A percentile compares a stretch with the other conserved stretches of the same genome.
Evolutionary conservation across 2,797 vertebrate species (phyloP).

Genomic region (Tenualosa ilisha): DNA sequence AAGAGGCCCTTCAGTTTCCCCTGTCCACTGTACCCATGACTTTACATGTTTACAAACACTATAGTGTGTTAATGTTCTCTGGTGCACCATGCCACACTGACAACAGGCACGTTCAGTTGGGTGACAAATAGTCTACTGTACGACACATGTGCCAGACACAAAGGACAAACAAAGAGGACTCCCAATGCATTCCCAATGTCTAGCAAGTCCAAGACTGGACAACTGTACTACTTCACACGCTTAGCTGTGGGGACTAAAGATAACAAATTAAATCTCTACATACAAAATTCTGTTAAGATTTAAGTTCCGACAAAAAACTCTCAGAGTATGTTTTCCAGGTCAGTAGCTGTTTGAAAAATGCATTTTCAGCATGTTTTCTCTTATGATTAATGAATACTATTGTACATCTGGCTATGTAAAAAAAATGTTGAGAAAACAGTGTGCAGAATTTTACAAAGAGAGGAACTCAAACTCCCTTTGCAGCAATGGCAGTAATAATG

Average conservation of each 20-base stretch:
- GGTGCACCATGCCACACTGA: conserved; percentile 28
- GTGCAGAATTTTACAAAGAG: neutral
- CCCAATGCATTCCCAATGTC: neutral
- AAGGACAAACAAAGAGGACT: neutral
- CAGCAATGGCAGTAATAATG: neutral
- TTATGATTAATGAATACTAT: neutral
- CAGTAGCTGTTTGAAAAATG: neutral
- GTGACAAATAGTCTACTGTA: neutral
- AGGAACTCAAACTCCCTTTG: neutral
- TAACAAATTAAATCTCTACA: neutral
- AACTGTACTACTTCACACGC: neutral
- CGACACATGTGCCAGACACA: conserved; percentile 34
- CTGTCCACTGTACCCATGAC: conserved; percentile 34
- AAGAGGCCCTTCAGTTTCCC: conserved; percentile 26
- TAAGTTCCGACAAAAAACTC: neutral
- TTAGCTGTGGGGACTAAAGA: neutral
- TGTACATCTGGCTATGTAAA: neutral
- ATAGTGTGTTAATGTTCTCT: conserved; percentile 50
- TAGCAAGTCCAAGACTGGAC: neutral
- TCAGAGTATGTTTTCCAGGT: neutral
- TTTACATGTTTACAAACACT: conserved; percentile 51
- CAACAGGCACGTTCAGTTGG: neutral
- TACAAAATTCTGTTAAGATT: neutral
- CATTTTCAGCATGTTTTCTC: neutral
- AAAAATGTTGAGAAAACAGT: neutral